These are phyloP conservation scores for Coregonus sp. DNA, from an alignment of 2,797 vertebrate species.

Conservation along the genomic window DNA sequence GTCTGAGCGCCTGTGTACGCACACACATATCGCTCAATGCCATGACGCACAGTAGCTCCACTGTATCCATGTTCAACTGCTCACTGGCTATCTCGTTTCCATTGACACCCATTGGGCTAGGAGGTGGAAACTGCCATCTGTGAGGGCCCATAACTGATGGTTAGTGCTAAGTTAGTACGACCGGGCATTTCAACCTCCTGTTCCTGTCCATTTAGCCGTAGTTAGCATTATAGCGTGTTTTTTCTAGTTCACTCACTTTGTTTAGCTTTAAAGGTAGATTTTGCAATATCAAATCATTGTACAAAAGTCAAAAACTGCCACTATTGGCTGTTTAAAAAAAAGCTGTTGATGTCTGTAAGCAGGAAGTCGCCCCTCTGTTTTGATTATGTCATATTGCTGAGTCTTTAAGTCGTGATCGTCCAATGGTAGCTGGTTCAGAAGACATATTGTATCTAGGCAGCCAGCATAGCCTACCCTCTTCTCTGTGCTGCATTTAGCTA, in stretches of 20 bases:
- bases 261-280: background rate
- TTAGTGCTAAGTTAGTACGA: background rate
- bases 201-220: background rate
- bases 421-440: background rate
- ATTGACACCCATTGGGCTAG: background rate
- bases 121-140: background rate
- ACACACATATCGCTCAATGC: background rate
- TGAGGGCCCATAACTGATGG: background rate
- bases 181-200: background rate
- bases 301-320: background rate
- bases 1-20: background rate
- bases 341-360: background rate
- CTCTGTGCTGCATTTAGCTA: too few relatives aligned
- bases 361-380: background rate
- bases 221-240: background rate
- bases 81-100: slow-evolving; percentile 11
- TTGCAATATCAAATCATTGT: background rate
- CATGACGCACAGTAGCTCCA: slow-evolving; percentile 13
- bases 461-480: too few relatives aligned
- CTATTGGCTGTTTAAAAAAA: background rate
- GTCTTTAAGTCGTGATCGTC: background rate
- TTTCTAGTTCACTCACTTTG: background rate
- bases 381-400: background rate
- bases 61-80: slow-evolving; percentile 8
- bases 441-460: background rate